Percentiles rank a stretch among this genome's conserved stretches.
Evolutionary conservation across 2,888 invertebrate genomes (phyloP).

Genomic region (Ectobius pallidus): DNA sequence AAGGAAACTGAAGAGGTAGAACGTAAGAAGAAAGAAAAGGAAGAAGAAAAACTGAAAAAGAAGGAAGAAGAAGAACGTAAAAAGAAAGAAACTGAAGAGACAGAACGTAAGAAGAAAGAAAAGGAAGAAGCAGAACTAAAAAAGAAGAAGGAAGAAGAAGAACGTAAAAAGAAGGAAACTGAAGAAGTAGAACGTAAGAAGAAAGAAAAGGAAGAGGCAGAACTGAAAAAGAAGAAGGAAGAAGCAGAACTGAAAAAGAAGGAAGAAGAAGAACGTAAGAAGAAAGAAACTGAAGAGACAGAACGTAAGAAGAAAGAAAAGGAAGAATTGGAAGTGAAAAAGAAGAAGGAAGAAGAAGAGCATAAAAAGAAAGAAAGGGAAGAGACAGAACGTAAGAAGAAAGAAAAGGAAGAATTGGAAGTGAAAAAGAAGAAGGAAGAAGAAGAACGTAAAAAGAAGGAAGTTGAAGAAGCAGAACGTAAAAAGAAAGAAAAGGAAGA

Average conservation of each 20-base stretch:
- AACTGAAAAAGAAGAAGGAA: not conserved
- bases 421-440: slow-evolving; percentile 23
- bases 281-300: slow-evolving; percentile 34
- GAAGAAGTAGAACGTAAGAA: not conserved
- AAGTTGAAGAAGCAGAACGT: slow-evolving; percentile 26
- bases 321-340: too few species aligned
- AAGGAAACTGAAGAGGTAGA: slow-evolving; percentile 40
- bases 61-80: not conserved
- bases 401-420: slow-evolving; percentile 36
- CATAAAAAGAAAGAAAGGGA: slow-evolving; percentile 32
- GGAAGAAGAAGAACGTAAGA: slow-evolving; percentile 23
- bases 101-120: not conserved
- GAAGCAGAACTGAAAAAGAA: not conserved
- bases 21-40: not conserved
- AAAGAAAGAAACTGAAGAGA: not conserved
- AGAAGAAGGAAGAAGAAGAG: slow-evolving; percentile 33
- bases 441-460: slow-evolving; percentile 36
- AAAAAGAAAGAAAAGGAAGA: slow-evolving; percentile 31
- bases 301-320: too few species aligned
- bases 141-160: not conserved
- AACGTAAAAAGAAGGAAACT: not conserved
- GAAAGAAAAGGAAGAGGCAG: slow-evolving; percentile 16
- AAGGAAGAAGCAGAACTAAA: not conserved
- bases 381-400: slow-evolving; percentile 37
- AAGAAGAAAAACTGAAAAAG: slow-evolving; percentile 11